phyloP scores from a whole-genome alignment of 2,797 vertebrate genomes.

The Chloroceryle inda region DNA sequence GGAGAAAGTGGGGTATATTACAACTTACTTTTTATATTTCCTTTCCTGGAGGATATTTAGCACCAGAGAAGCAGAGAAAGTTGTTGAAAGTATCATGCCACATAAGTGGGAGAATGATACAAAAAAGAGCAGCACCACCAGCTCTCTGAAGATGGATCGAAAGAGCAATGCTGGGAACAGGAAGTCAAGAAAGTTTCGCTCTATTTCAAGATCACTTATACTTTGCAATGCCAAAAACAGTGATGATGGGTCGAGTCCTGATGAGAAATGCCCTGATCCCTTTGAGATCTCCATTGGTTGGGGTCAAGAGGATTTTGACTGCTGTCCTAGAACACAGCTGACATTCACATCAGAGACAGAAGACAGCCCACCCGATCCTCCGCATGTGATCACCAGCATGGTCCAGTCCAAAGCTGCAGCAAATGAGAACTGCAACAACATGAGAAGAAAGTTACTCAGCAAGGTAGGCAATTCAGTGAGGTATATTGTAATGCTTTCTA shows the following conservation, averaged over 20 bases:
- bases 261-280: constrained; percentile 81
- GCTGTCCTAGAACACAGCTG: constrained; percentile 58
- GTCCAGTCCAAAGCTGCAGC: constrained; percentile 45
- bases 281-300: constrained; percentile 68
- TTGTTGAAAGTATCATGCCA: constrained; percentile 81
- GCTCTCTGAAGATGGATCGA: constrained; percentile 86
- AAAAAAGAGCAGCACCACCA: constrained; percentile 63
- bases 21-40: constrained; percentile 58
- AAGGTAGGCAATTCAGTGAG: constrained; percentile 81
- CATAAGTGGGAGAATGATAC: constrained; percentile 70
- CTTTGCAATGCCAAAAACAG: constrained; percentile 88
- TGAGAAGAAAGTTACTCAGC: constrained; percentile 84
- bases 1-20: constrained; percentile 49
- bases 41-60: constrained; percentile 65
- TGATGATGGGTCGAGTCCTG: constrained; percentile 85
- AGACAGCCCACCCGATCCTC: constrained; percentile 46
- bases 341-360: constrained; percentile 47
- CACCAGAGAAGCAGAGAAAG: constrained; percentile 74
- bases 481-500: not conserved
- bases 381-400: not conserved
- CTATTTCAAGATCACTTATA: constrained; percentile 89
- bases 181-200: constrained; percentile 86
- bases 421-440: constrained; percentile 79
- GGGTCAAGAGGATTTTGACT: constrained; percentile 63
- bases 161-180: constrained; percentile 78